Base-by-base conservation (phyloP, 2,888 invertebrate genomes). In the Palloptera scutellata region DNA sequence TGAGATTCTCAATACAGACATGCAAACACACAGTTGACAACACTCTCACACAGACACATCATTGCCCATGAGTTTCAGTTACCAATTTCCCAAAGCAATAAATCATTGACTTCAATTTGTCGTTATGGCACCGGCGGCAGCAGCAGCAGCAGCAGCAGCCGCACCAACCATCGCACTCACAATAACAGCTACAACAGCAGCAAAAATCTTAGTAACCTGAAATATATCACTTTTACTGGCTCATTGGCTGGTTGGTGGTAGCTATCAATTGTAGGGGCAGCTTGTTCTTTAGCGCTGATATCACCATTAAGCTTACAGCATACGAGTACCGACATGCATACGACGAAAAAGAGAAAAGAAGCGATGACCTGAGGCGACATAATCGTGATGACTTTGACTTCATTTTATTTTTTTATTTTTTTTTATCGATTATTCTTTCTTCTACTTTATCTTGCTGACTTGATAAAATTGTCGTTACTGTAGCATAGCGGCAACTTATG, bases 101-200 rank as follows among this genome's bases (percentile, higher is more conserved):
- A 75, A 75, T 75, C 74, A 75, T 73, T 69, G 71, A 68, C 72
- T 72, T 72, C 74, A 75, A 75, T 75, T 75, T 75, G 75, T 75
- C 74, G 72, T 74, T 72, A 73, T 71, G 74, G 68, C 66, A 70
- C 69, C 70, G 54, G 66, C 68, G 70, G 65, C 62, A 68, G 60
- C 70, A 68, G 69, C 61, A 70, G 67, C 66, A 69, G 51, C 65
- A 62, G 42, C 48, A 55, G 40, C 15, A 53, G 19, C 53, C 61
- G 12, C 43, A 53, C 20, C 43, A n/a, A 17, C 42, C 40, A 40
- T 41, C 13, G 19, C 15, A 58, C 20, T 51, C 40, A 15, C 41
- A 68, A 55, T 10, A 60, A 17, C 43, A 61, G 40, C 40, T 48
- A 51, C 8, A 65, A 48, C 15, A 51, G 12, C 58, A 66, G 51